phyloP scores from a whole-genome alignment of 2,113 vertebrate genomes.

The Albula goreensis region DNA sequence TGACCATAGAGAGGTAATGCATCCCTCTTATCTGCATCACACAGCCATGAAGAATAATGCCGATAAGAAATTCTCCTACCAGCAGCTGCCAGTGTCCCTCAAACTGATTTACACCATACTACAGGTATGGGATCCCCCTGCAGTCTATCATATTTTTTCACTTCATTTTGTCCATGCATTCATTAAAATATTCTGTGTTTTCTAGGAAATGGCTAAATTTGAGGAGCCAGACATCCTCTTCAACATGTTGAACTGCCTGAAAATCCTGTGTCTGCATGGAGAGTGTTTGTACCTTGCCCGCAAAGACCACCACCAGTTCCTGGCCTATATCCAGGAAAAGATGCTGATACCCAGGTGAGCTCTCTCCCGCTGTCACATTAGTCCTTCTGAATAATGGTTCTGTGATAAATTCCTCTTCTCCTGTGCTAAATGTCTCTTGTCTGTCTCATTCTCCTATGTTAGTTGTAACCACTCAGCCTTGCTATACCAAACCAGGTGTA shows the following conservation, averaged over 20 bases:
- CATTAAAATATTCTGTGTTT: neutral
- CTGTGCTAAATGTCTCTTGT: neutral
- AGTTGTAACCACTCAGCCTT: neutral
- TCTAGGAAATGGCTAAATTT: slow-evolving; percentile 94
- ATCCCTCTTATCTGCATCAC: slow-evolving; percentile 35
- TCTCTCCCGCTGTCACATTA: neutral
- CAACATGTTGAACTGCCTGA: slow-evolving; percentile 97
- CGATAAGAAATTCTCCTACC: slow-evolving; percentile 91
- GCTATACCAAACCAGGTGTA: neutral
- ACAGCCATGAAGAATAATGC: slow-evolving; percentile 88
- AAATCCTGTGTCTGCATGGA: slow-evolving; percentile 92
- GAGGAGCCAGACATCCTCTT: slow-evolving; percentile 98
- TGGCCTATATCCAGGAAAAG: slow-evolving; percentile 92
- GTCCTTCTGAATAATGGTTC: neutral
- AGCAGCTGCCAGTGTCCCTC: slow-evolving; percentile 91
- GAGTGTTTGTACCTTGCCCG: slow-evolving; percentile 90
- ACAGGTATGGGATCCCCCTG: slow-evolving; percentile 75
- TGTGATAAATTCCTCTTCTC: neutral
- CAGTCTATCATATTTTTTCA: neutral
- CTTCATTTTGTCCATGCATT: neutral
- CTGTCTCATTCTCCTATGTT: neutral
- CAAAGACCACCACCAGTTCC: slow-evolving; percentile 92
- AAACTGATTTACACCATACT: slow-evolving; percentile 95
- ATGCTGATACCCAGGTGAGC: slow-evolving; percentile 92
- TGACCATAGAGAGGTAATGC: neutral